Evolutionary conservation across 2,888 invertebrate species (phyloP).

Genomic region (Platynereis dumerilii): DNA sequence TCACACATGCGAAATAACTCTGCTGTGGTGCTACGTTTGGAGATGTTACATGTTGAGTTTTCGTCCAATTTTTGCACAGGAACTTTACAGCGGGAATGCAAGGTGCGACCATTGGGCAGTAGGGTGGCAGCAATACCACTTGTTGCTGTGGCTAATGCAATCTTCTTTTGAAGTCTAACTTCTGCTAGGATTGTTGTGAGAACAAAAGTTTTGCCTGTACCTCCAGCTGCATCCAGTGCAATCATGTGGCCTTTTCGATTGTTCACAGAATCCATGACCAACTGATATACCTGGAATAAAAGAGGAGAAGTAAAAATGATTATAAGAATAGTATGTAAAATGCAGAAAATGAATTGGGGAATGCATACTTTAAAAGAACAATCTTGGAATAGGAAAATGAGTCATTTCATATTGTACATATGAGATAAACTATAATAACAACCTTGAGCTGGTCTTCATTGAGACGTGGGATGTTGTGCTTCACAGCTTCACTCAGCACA

Average conservation of each 20-base stretch:
- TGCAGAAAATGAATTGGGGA: too few species aligned
- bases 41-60: constrained; percentile 12
- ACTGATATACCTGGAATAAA: too few species aligned
- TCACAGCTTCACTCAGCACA: neutral
- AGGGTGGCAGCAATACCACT: constrained; percentile 19
- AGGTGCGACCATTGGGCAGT: constrained; percentile 16
- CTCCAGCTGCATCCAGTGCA: constrained; percentile 15
- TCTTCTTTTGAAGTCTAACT: neutral
- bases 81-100: constrained; percentile 13
- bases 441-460: too few species aligned
- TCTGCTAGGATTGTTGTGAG: constrained; percentile 7
- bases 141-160: constrained; percentile 15
- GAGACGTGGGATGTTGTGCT: neutral
- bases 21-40: constrained; percentile 8
- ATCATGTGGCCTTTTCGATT: neutral
- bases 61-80: constrained; percentile 7
- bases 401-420: too few species aligned
- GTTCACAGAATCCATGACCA: too few species aligned
- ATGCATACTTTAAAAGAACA: too few species aligned
- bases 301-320: too few species aligned
- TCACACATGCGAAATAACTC: constrained; percentile 3
- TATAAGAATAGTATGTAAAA: too few species aligned
- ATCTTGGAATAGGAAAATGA: too few species aligned
- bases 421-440: too few species aligned
- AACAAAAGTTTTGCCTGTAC: constrained; percentile 16